Base-by-base conservation (phyloP, 2,113 vertebrate species). In the Cynoglossus semilaevis region DNA sequence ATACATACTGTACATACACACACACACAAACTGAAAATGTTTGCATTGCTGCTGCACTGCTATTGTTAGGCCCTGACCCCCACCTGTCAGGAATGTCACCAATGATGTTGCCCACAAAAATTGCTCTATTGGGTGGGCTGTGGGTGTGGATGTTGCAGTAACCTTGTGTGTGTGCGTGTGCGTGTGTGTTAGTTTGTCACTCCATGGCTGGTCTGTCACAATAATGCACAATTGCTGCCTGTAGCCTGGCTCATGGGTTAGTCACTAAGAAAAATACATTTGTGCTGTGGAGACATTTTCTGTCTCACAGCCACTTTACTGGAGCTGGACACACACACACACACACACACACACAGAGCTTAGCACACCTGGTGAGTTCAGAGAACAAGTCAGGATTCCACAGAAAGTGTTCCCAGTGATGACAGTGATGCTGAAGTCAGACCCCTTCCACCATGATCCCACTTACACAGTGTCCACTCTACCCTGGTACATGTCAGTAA, bases 1-100 rank as follows among this genome's bases (percentile, higher is more conserved):
- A 40, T 37, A 8, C 12, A 43, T 8, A 43, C 41, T n/a, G 5
- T 17, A 17, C n/a, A 17, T 15, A 17, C n/a, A 10, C 10, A n/a
- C n/a, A n/a, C n/a, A n/a, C n/a, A n/a, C n/a, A n/a, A n/a, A n/a
- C n/a, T n/a, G n/a, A n/a, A n/a, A n/a, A n/a, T n/a, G n/a, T n/a
- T n/a, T n/a, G n/a, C n/a, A n/a, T n/a, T n/a, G n/a, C n/a, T 60
- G 63, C 35, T 57, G 7, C 45, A 42, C 12, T 11, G 53, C 55
- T 69, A 46, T 74, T 56, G 53, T 76, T 54, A 55, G 47, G 56
- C 54, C 46, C 22, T 29, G 3, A 29, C 44, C 45, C 50, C 17
- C 60, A 68, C 67, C 67, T 83, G 80, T 80, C 72, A 75, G 63
- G 66, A 77, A 53, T 76, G 62, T 76, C 70, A 79, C 77, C 67